Conservation (phyloP, 2,113 vertebrate genomes). For the Talpa occidentalis region DNA sequence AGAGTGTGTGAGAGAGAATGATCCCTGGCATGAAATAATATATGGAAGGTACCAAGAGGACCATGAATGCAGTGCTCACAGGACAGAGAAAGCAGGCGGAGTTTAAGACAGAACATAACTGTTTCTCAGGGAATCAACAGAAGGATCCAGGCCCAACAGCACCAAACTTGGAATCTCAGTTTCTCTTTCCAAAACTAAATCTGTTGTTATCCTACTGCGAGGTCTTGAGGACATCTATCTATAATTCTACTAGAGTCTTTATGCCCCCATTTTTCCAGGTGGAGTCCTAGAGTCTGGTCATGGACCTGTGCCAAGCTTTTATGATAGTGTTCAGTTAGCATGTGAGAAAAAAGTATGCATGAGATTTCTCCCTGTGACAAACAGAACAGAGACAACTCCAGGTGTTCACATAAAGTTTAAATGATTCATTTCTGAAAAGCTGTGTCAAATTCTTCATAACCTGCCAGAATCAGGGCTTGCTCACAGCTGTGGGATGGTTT, state of each 20-base stretch:
- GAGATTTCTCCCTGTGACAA: background rate
- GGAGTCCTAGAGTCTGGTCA: background rate
- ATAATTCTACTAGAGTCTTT: background rate
- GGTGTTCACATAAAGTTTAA: slow-evolving; percentile 32
- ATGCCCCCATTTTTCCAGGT: background rate
- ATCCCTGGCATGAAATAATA: background rate
- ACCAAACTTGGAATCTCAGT: background rate
- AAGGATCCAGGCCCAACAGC: background rate
- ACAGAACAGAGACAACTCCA: background rate
- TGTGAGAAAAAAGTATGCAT: background rate
- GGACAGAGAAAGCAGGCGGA: background rate
- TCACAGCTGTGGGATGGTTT: background rate
- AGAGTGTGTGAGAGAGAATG: background rate
- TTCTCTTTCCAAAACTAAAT: background rate
- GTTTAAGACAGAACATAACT: background rate
- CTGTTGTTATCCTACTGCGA: background rate
- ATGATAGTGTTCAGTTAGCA: background rate
- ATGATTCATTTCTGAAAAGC: background rate
- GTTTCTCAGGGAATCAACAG: background rate
- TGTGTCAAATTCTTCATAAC: background rate
- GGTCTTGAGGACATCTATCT: background rate
- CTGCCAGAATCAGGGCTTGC: background rate
- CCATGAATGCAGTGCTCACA: background rate
- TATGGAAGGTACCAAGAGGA: background rate
- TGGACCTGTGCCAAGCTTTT: background rate